Percentiles rank a stretch among this genome's conserved stretches.
Evolutionary conservation across 2,113 vertebrate species (phyloP).

Genomic region (Phoxinus phoxinus): DNA sequence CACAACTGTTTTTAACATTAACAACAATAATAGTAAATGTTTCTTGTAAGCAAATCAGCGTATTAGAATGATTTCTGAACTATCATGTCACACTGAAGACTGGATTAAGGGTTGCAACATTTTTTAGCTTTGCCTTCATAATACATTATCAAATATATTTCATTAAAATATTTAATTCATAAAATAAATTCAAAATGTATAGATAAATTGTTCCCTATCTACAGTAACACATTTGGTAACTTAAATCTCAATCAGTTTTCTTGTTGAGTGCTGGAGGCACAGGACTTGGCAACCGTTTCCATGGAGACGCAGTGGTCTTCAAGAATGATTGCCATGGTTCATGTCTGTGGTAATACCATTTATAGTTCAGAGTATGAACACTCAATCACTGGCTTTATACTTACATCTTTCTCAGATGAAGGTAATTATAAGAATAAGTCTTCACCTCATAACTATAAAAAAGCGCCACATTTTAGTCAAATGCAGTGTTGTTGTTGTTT

Average conservation of each 20-base stretch:
- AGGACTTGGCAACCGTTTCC: slow-evolving; percentile 22
- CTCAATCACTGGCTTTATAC: slow-evolving; percentile 13
- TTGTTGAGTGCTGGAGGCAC: not conserved
- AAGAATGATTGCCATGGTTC: slow-evolving; percentile 45
- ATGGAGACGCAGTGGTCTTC: slow-evolving; percentile 48
- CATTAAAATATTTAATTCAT: too few species aligned
- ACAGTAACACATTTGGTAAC: not conserved
- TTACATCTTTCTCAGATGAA: not conserved
- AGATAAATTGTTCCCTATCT: not conserved
- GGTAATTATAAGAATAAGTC: not conserved
- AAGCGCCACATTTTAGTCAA: not conserved
- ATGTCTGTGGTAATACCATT: slow-evolving; percentile 18
- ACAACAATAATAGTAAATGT: not conserved
- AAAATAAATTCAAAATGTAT: too few species aligned
- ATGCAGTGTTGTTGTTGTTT: not conserved
- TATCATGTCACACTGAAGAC: not conserved
- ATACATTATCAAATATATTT: too few species aligned
- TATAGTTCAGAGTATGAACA: slow-evolving; percentile 16
- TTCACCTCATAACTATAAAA: not conserved
- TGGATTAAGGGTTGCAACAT: not conserved
- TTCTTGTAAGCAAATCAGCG: not conserved
- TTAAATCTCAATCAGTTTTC: not conserved
- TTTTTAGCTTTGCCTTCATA: too few species aligned
- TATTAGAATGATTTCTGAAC: not conserved
- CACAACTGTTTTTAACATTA: not conserved